Base-by-base conservation (phyloP, 1,140 invertebrate species). In the Dreissena rostriformis region DNA sequence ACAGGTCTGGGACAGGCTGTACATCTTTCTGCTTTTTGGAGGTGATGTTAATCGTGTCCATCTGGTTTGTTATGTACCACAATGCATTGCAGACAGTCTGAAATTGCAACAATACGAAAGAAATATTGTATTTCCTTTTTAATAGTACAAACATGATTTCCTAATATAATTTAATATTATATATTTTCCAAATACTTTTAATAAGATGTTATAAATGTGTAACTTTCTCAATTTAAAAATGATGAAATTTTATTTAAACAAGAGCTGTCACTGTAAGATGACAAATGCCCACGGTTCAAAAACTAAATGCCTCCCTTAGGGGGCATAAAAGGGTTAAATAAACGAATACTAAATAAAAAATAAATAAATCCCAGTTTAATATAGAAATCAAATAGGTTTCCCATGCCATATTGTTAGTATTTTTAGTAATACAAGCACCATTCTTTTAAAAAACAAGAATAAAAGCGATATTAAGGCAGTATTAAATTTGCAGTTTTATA, bases 11-110 rank as follows among this genome's bases (percentile, higher is more conserved):
- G 65, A 81, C 19, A 55, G 63, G 65, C 14, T 55, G n/a, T 4
- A 81, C 63, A 70, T 28, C 53, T 52, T 61, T 29, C 28, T 75
- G 61, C n/a, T 26, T 10, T 22, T 0, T 22, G 19, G 77, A 55
- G 19, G 71, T 70, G 7, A 68, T 72, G 57, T 85, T 57, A 19
- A 81, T 85, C 12, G 78, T 80, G 14, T 49, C 17, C 17, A 63
- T 61, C 22, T 81, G 77, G 61, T 85, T 85, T 4, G 71, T 85
- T 1, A 76, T 22, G n/a, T 85, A 85, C 84, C 77, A 81, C 22
- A 85, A 51, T 39, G 71, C 77, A 75, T 81, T 85, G n/a, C 68
- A 63, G 4, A 83, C 71, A 6, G 55, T 52, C 81, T 83, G 72
- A 63, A 82, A 82, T 17, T 26, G 22, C 53, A 57, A 57, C 53